Evolutionary conservation across 2,888 invertebrate genomes (phyloP).

Genomic region (Conops quadrifasciatus): DNA sequence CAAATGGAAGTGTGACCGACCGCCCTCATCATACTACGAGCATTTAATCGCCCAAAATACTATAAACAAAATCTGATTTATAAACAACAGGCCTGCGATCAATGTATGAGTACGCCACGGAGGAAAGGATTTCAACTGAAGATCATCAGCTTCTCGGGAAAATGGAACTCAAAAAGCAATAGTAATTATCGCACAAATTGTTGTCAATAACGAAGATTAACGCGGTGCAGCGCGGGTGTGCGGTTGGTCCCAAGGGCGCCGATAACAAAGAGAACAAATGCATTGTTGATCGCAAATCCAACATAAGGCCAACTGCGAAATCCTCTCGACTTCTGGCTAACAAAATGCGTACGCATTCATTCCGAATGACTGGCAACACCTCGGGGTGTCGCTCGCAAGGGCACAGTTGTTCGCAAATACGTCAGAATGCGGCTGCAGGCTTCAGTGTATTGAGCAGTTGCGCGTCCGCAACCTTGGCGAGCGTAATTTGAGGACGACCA

Average conservation of each 20-base stretch:
- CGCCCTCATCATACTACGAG: too few relatives aligned
- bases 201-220: constrained; percentile 53
- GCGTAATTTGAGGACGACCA: constrained; percentile 51
- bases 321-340: constrained; percentile 40
- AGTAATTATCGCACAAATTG: constrained; percentile 63
- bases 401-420: constrained; percentile 32
- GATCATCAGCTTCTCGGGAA: neutral
- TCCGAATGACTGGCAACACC: constrained; percentile 65
- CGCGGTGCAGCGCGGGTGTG: constrained; percentile 22
- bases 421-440: constrained; percentile 1
- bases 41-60: too few relatives aligned
- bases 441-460: constrained; percentile 2
- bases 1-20: too few relatives aligned
- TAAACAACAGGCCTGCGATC: too few relatives aligned
- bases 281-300: constrained; percentile 32
- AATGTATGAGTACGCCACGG: too few relatives aligned
- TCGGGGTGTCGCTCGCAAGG: constrained; percentile 59
- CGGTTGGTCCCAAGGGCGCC: constrained; percentile 18
- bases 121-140: too few relatives aligned
- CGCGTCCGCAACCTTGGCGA: constrained; percentile 48
- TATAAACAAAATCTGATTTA: too few relatives aligned
- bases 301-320: constrained; percentile 38
- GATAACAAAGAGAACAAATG: constrained; percentile 26
- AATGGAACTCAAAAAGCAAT: constrained; percentile 58
- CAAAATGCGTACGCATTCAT: constrained; percentile 50